Percentiles rank a stretch among this genome's conserved stretches.
phyloP scores from a whole-genome alignment of 2,113 vertebrate species.

The Tachysurus fulvidraco region DNA sequence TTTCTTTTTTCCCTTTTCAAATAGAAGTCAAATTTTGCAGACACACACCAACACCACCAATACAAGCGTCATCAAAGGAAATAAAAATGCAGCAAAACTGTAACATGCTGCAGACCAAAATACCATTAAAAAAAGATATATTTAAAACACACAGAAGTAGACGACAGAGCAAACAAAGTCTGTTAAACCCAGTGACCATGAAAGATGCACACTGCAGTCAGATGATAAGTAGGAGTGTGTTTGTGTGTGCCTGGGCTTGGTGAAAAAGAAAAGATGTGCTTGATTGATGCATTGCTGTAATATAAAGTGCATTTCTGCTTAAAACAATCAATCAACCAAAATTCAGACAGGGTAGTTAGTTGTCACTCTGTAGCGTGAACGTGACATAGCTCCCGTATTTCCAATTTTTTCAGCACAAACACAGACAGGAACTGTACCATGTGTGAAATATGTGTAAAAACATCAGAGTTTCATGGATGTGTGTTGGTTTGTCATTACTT shows the following conservation, averaged over 20 bases:
- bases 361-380: neutral
- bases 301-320: neutral
- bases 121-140: neutral
- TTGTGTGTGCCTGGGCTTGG: neutral
- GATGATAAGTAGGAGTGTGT: constrained; percentile 2
- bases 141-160: neutral
- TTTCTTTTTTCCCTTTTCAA: neutral
- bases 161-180: neutral
- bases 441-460: neutral
- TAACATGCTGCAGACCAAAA: neutral
- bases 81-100: neutral
- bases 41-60: neutral
- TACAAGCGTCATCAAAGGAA: neutral
- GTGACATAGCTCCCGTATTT: neutral
- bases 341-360: neutral
- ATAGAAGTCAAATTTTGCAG: neutral
- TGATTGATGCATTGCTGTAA: neutral
- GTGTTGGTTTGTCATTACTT: neutral
- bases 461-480: neutral
- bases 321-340: neutral
- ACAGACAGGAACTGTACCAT: neutral
- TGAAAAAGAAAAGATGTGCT: neutral
- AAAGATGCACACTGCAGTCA: neutral
- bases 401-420: neutral
- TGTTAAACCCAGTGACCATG: neutral